These are phyloP conservation scores for Eristalinus sepulchralis DNA, from an alignment of 2,888 invertebrate species.

Conservation along the genomic window DNA sequence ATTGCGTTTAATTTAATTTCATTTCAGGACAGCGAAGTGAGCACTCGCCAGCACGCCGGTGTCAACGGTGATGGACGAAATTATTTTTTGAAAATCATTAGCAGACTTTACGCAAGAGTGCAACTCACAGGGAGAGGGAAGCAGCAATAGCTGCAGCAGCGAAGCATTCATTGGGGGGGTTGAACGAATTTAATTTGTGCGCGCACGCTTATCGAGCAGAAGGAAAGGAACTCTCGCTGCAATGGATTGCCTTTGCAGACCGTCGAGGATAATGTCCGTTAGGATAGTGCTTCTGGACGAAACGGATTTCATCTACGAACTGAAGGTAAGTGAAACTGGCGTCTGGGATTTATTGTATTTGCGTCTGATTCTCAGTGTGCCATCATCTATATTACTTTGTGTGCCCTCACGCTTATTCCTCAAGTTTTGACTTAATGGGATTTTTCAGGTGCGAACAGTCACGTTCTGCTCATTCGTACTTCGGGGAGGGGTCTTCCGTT, in stretches of 20 bases:
- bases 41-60: not conserved
- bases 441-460: not conserved
- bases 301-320: constrained; percentile 93
- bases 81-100: constrained; percentile 25
- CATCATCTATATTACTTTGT: not conserved
- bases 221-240: constrained; percentile 13
- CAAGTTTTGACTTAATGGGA: not conserved
- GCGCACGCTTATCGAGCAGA: constrained; percentile 35
- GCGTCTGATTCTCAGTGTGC: not conserved
- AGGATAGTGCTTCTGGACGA: constrained; percentile 95
- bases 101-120: constrained; percentile 24
- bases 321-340: constrained; percentile 86
- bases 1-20: constrained; percentile 56
- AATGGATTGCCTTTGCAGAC: constrained; percentile 81
- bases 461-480: not conserved
- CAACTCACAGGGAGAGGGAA: not conserved
- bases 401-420: not conserved
- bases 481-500: no score
- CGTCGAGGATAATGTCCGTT: constrained; percentile 81
- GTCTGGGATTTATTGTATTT: not conserved
- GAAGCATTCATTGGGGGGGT: not conserved
- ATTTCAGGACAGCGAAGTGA: constrained; percentile 45
- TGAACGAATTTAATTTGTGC: constrained; percentile 4
- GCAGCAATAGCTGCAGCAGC: not conserved
- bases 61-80: constrained; percentile 46